phyloP scores from a whole-genome alignment of 2,888 invertebrate genomes.

The Drosophila recens region DNA sequence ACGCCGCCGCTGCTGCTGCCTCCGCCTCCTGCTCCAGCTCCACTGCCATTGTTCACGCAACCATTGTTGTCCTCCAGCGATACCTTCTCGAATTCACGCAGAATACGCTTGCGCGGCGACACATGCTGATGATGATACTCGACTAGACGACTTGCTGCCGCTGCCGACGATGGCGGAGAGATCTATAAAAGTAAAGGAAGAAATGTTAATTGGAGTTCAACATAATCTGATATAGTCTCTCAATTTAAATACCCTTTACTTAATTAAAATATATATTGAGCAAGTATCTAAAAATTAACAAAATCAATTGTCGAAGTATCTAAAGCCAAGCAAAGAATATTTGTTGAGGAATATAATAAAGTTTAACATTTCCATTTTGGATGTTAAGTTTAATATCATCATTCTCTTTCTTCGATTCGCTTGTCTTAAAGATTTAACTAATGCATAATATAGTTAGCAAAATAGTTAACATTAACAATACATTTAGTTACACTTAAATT shows the following conservation, averaged over 20 bases:
- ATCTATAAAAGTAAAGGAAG: conserved; percentile 56
- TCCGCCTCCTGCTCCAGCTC: conserved; percentile 86
- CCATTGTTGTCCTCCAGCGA: conserved; percentile 87
- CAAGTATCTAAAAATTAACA: too few relatives aligned
- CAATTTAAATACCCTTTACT: too few relatives aligned
- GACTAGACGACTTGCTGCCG: conserved; percentile 82
- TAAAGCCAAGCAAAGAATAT: too few relatives aligned
- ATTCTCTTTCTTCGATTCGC: conserved; percentile 17
- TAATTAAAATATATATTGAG: too few relatives aligned
- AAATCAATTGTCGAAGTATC: too few relatives aligned
- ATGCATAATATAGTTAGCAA: conserved; percentile 73
- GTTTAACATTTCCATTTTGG: conserved; percentile 28
- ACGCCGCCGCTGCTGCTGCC: conserved; percentile 52
- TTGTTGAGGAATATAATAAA: too few relatives aligned
- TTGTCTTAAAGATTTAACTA: conserved; percentile 55
- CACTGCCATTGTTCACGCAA: conserved; percentile 84
- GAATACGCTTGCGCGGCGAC: conserved; percentile 93
- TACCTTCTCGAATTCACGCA: conserved; percentile 92
- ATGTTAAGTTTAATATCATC: conserved; percentile 49
- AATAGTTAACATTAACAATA: conserved; percentile 79
- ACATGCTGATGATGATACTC: conserved; percentile 86
- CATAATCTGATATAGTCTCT: background rate
- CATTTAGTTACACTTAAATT: conserved; percentile 58
- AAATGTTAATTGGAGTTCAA: background rate
- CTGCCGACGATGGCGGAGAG: conserved; percentile 79